Percentiles rank a stretch among this genome's conserved stretches.
These are phyloP conservation scores for Smithornis capensis DNA, from an alignment of 2,113 vertebrate genomes.

Conservation along the genomic window DNA sequence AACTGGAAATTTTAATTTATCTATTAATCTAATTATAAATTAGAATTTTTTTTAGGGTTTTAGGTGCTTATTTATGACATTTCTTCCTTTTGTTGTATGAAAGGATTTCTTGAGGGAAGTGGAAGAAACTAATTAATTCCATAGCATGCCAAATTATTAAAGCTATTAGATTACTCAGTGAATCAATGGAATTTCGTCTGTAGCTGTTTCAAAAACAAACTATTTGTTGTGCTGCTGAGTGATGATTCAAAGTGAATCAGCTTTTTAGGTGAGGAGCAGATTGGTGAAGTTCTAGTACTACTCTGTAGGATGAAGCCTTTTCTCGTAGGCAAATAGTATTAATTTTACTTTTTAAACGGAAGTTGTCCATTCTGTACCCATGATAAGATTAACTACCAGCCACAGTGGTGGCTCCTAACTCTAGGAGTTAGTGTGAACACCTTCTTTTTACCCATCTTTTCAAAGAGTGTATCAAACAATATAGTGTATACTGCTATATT, in stretches of 20 bases:
- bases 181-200: not conserved
- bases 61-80: not conserved
- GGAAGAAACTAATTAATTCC: not conserved
- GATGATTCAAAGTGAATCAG: not conserved
- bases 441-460: not conserved
- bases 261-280: not conserved
- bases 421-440: not conserved
- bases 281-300: not conserved
- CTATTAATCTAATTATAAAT: too few species aligned
- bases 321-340: not conserved
- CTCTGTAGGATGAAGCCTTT: not conserved
- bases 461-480: not conserved
- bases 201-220: not conserved
- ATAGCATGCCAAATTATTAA: not conserved
- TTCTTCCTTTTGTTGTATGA: not conserved
- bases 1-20: too few species aligned
- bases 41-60: not conserved
- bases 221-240: not conserved
- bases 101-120: not conserved
- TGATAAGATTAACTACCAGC: not conserved
- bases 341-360: not conserved
- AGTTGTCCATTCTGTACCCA: not conserved
- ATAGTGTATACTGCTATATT: not conserved
- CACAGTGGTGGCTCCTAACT: not conserved
- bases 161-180: not conserved